Evolutionary conservation across 2,888 invertebrate species (phyloP).

Genomic region (Drosophila suboccidentalis): DNA sequence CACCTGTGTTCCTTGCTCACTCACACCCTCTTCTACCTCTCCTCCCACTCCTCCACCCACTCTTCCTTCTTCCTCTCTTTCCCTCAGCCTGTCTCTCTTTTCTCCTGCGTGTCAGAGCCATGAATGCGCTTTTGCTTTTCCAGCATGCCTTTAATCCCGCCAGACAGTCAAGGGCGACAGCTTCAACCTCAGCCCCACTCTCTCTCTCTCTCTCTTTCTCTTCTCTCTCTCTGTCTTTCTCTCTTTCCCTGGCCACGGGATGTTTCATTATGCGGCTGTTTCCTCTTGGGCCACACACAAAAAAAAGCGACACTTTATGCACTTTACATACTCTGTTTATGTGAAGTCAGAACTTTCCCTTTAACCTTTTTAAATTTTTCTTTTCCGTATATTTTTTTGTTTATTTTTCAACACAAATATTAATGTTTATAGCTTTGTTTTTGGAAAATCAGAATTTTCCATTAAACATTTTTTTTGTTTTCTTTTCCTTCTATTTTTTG

Average conservation of each 20-base stretch:
- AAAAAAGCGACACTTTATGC: constrained; percentile 45
- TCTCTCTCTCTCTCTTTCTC: not conserved
- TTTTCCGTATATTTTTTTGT: not conserved
- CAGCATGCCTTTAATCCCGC: constrained; percentile 49
- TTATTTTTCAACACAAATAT: too few relatives aligned
- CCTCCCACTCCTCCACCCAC: too few relatives aligned
- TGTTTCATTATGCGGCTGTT: constrained; percentile 45
- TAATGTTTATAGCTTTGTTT: not conserved
- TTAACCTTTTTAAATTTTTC: not conserved
- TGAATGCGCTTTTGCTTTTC: constrained; percentile 59
- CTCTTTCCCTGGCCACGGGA: constrained; percentile 1
- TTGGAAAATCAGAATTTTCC: not conserved
- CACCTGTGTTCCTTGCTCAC: constrained; percentile 25
- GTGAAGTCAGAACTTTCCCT: not conserved
- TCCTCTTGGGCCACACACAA: constrained; percentile 16
- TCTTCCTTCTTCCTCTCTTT: too few relatives aligned
- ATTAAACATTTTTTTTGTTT: not conserved
- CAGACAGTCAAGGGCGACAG: constrained; percentile 39
- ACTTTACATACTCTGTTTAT: constrained; percentile 19
- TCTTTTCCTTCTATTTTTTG: not conserved
- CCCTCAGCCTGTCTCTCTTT: not conserved
- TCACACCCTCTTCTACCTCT: not conserved
- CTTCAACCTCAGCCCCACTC: not conserved
- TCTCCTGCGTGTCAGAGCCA: constrained; percentile 27
- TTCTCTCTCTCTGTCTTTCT: too few relatives aligned